Percentiles rank a stretch among this genome's conserved stretches.
phyloP scores from a whole-genome alignment of 2,797 vertebrate species.

The Gallinago nigripennis region DNA sequence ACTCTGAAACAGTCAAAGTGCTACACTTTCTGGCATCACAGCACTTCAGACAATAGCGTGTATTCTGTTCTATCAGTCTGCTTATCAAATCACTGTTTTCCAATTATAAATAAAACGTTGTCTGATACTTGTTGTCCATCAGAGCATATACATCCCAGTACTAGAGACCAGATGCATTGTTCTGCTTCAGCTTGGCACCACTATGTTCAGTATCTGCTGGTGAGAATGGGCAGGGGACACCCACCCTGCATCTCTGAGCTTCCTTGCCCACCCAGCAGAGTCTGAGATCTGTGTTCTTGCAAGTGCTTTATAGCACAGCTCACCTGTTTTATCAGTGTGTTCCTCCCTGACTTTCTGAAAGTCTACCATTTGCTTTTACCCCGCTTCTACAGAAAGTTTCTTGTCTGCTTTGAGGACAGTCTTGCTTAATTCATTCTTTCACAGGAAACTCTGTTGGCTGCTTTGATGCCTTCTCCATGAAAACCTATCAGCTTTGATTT shows the following conservation, averaged over 20 bases:
- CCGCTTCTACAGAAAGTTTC: not conserved
- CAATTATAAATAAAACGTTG: not conserved
- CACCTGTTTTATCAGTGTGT: not conserved
- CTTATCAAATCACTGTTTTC: not conserved
- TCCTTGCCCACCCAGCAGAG: not conserved
- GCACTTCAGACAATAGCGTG: not conserved
- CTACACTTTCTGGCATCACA: not conserved
- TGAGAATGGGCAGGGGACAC: too few relatives aligned
- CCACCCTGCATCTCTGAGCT: not conserved
- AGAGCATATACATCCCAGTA: not conserved
- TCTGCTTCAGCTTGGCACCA: not conserved
- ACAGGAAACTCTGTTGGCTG: not conserved
- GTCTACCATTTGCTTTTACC: not conserved
- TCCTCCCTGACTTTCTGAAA: not conserved
- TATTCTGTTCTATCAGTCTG: not conserved
- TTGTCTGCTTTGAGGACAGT: not conserved
- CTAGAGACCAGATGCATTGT: not conserved
- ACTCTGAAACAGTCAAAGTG: not conserved
- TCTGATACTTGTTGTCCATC: not conserved
- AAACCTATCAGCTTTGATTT: not conserved
- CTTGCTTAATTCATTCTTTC: not conserved
- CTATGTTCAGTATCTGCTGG: not conserved
- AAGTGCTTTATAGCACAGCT: not conserved
- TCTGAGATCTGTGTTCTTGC: not conserved
- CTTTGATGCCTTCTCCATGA: not conserved